These are phyloP conservation scores for Mastomys natalensis DNA, from an alignment of 2,113 vertebrate species.

Conservation along the genomic window DNA sequence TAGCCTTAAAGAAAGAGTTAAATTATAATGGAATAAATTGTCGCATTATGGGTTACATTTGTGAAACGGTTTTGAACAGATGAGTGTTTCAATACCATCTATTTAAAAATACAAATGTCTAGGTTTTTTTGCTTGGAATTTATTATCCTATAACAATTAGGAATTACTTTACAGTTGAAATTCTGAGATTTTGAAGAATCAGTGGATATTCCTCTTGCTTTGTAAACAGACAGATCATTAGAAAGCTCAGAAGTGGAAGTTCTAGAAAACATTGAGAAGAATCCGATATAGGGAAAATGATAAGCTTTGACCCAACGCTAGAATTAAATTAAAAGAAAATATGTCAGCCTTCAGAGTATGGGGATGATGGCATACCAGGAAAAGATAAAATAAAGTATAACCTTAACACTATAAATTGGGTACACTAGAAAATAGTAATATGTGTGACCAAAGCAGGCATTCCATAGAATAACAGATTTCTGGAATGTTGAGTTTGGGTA, in stretches of 20 bases:
- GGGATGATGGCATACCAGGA: background rate
- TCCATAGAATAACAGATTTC: background rate
- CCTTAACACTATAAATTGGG: background rate
- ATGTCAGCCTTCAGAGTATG: background rate
- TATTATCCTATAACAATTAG: background rate
- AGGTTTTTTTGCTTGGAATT: background rate
- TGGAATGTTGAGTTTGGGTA: background rate
- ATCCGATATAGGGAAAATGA: background rate
- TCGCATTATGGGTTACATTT: background rate
- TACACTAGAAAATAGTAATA: slow-evolving; percentile 1
- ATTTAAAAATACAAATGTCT: background rate
- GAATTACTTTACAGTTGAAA: background rate
- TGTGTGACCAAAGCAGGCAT: slow-evolving; percentile 11
- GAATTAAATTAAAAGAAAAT: background rate
- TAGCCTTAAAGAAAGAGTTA: background rate
- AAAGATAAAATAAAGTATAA: background rate
- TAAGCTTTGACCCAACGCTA: background rate
- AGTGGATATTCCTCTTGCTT: background rate
- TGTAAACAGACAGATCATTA: slow-evolving; percentile 19
- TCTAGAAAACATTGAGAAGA: background rate
- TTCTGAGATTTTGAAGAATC: background rate
- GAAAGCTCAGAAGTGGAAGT: background rate
- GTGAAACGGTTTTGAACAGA: background rate
- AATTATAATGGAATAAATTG: background rate
- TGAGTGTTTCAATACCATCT: background rate